Evolutionary conservation across 2,797 vertebrate species (phyloP).

Genomic region (Sebastes nivosus): DNA sequence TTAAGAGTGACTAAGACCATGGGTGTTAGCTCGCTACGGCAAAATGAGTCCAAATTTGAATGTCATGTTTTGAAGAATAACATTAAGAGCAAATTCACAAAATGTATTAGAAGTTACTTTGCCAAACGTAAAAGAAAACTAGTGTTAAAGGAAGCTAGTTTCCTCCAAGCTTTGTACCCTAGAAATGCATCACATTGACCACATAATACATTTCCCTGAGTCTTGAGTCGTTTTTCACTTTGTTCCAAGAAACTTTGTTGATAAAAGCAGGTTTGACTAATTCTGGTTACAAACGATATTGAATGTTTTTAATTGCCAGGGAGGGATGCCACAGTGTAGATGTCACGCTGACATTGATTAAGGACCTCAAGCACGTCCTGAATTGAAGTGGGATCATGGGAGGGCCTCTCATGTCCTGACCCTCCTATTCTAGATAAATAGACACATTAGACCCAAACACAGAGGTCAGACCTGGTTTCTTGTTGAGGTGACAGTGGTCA

Average conservation of each 20-base stretch:
- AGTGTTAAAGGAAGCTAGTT: neutral
- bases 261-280: conserved; percentile 3
- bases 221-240: neutral
- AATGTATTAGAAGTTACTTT: neutral
- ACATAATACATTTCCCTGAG: neutral
- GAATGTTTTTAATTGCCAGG: neutral
- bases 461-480: neutral
- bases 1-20: conserved; percentile 21
- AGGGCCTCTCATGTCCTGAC: neutral
- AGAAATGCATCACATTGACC: neutral
- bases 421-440: neutral
- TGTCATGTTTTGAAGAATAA: neutral
- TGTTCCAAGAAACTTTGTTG: neutral
- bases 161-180: neutral
- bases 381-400: neutral
- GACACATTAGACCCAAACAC: neutral
- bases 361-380: neutral
- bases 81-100: neutral
- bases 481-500: neutral
- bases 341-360: neutral
- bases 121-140: neutral
- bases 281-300: neutral
- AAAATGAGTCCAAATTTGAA: conserved; percentile 14
- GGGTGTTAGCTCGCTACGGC: conserved; percentile 2
- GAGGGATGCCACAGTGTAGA: neutral